A percentile compares a stretch with the other conserved stretches of the same genome.
phyloP scores from a whole-genome alignment of 2,113 vertebrate species.

The Columba livia region DNA sequence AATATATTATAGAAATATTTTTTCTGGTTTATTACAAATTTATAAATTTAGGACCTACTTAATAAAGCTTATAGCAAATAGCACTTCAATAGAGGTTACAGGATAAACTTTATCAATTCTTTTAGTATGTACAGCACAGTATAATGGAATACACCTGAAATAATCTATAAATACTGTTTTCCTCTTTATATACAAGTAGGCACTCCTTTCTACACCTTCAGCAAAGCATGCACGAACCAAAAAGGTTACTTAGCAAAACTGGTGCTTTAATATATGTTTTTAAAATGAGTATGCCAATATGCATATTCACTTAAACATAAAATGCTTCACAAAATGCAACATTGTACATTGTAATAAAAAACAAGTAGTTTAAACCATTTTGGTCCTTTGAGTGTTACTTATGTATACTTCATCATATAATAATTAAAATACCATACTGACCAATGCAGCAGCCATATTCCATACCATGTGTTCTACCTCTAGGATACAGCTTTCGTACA shows the following conservation, averaged over 20 bases:
- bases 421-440: slow-evolving; percentile 68
- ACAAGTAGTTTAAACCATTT: not conserved
- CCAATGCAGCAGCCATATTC: slow-evolving; percentile 58
- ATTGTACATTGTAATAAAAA: not conserved
- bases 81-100: not conserved
- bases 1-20: not conserved
- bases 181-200: not conserved
- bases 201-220: not conserved
- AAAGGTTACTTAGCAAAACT: not conserved
- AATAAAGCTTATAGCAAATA: not conserved
- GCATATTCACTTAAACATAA: not conserved
- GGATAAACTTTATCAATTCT: not conserved
- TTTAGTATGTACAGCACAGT: not conserved
- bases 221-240: not conserved
- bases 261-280: not conserved
- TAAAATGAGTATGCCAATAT: not conserved
- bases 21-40: slow-evolving; percentile 1
- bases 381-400: not conserved
- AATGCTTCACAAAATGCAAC: not conserved
- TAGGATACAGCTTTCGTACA: slow-evolving; percentile 51
- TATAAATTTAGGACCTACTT: slow-evolving; percentile 1
- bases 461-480: slow-evolving; percentile 59
- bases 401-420: slow-evolving; percentile 10
- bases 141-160: not conserved
- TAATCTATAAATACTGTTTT: not conserved